phyloP scores from a whole-genome alignment of 2,113 vertebrate species.

The Bombycilla garrulus region DNA sequence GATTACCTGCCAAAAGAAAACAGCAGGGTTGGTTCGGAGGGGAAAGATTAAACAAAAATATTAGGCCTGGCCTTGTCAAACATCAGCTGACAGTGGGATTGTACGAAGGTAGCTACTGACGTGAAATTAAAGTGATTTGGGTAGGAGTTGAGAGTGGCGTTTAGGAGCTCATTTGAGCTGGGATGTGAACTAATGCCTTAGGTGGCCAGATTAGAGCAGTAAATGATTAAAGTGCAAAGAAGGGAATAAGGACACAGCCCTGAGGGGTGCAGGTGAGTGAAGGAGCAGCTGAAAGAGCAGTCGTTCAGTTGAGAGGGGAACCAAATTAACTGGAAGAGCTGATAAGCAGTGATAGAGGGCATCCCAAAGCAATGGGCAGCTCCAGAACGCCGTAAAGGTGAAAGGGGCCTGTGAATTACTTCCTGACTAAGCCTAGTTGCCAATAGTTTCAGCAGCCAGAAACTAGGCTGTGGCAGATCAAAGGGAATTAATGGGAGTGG shows the following conservation, averaged over 20 bases:
- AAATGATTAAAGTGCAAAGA: background rate
- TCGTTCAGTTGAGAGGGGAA: background rate
- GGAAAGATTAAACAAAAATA: background rate
- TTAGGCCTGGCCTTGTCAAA: background rate
- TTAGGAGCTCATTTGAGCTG: background rate
- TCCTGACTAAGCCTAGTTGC: background rate
- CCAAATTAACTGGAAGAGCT: background rate
- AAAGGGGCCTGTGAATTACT: background rate
- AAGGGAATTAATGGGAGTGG: background rate
- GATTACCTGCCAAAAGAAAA: background rate
- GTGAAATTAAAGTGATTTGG: background rate
- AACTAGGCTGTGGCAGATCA: background rate
- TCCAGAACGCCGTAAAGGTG: background rate
- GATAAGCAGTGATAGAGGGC: background rate
- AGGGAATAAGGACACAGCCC: background rate
- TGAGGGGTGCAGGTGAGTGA: background rate
- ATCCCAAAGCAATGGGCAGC: background rate
- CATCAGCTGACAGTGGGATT: background rate
- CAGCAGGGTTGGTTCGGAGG: background rate
- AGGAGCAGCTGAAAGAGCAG: background rate
- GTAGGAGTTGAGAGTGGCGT: background rate
- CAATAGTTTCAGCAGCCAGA: background rate
- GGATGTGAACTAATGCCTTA: background rate
- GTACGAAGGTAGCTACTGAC: background rate
- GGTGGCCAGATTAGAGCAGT: background rate